Evolutionary conservation across 2,797 vertebrate species (phyloP), one percentile per base, ranked within the genome.

Genomic region (Taenioides sp.): DNA sequence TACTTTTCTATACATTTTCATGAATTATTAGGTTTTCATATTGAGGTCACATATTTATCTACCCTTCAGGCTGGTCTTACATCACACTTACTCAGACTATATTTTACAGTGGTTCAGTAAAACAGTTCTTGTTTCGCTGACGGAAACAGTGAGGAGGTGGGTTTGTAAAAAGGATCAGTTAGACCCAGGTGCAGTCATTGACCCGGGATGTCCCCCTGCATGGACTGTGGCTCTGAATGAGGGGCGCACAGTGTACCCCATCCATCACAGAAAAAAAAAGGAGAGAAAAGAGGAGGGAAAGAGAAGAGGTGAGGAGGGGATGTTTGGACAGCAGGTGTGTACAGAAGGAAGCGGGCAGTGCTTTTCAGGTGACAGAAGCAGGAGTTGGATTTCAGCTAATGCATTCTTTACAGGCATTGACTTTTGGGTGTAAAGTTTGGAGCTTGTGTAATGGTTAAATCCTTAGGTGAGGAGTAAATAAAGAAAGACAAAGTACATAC

Each of bases 151-250:
- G 62, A 47, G 20, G 50, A 52, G 34, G 43, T 1, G 43, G 22
- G 23, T 47, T n/a, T 47, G 62, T 25, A 60, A 69, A 17, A 77
- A 61, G 65, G 40, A 47, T 50, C 31, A 10, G 57, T 18, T 16
- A 28, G 22, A 76, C 85, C 73, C 77, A 84, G 87, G 88, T 91
- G 80, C 76, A 86, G 80, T 58, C 69, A 79, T 83, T 84, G 90
- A 89, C 86, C 85, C 83, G 17, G 69, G 40, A 71, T 72, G 79
- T 73, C 74, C 70, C 78, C 67, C 84, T 81, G 63, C 81, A 81
- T 55, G 76, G 78, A 74, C 71, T 54, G 58, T 82, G 77, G 78
- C 73, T 89, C 77, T 90, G 84, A 92, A 91, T 86, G 73, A 69
- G 70, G 79, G 61, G 74, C 71, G 78, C 86, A 89, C 84, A 82